Conservation (phyloP, 2,797 vertebrate species). For the Moxostoma hubbsi region DNA sequence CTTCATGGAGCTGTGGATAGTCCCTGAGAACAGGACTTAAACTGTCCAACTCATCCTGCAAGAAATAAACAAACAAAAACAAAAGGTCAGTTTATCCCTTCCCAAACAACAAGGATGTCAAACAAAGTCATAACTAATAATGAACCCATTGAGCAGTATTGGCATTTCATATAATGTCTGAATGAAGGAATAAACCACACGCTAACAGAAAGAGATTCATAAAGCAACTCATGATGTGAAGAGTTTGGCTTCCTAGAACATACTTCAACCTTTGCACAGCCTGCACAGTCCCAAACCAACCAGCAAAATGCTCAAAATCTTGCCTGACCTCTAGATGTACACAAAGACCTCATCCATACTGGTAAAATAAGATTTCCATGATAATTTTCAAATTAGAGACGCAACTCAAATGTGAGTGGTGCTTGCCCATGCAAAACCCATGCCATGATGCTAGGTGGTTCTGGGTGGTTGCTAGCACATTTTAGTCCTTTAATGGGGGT, state of each 20-base stretch:
- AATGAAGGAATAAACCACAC: neutral
- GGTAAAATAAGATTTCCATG: too few species aligned
- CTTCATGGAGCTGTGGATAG: constrained; percentile 95
- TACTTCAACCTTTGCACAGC: too few species aligned
- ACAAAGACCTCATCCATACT: too few species aligned
- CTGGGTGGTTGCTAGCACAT: too few species aligned
- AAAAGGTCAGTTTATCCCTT: constrained; percentile 20
- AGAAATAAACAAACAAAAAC: constrained; percentile 69
- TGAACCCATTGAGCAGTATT: neutral
- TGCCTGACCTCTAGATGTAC: too few species aligned
- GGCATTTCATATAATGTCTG: neutral
- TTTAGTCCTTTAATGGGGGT: too few species aligned
- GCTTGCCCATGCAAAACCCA: too few species aligned
- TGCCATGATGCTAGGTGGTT: too few species aligned
- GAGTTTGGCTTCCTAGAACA: neutral
- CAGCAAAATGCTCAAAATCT: too few species aligned
- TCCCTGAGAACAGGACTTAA: constrained; percentile 96
- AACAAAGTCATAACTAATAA: neutral
- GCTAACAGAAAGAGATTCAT: neutral
- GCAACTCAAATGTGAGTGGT: too few species aligned
- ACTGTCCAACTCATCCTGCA: constrained; percentile 94
- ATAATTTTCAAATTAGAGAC: too few species aligned
- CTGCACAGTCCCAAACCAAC: too few species aligned
- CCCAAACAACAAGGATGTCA: neutral
- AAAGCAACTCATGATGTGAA: neutral